Evolutionary conservation across 2,888 invertebrate species (phyloP), one percentile per base, ranked within the genome.

Genomic region (Lasius platythorax): DNA sequence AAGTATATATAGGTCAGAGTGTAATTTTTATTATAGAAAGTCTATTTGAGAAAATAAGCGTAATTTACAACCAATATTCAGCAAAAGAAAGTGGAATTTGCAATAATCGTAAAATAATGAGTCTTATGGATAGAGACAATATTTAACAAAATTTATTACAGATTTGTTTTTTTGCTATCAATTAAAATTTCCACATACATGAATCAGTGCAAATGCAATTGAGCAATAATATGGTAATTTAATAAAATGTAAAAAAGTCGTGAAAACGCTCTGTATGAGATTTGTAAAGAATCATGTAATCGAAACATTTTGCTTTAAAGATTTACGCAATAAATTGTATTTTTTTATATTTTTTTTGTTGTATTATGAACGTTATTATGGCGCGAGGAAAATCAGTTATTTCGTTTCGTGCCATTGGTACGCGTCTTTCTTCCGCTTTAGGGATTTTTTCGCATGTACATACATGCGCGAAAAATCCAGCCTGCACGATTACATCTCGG

Each of bases 361-460:
- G 5, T 46, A 8, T 8, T 8, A 2, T 53, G 8, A 53, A 53
- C 6, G n/a, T 8, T n/a, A n/a, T 2, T 23, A 23, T n/a, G 18
- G 18, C 50, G n/a, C n/a, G n/a, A 53, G n/a, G 2, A 53, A 58
- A 58, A 3, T 18, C 18, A 63, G 63, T 63, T 30, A 63, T 33
- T 63, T 63, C 18, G 18, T 63, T 18, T 37, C 8, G 8, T 63
- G 2, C 18, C 6, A 18, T 33, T 63, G 37, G 40, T 3, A 50
- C 15, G 0, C 30, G 1, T 28, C 53, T 23, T 8, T 43, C 0
- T 40, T 0, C 0, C 46, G 43, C 50, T 12, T 37, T 37, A 86
- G 89, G 73, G 86, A 86, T 12, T 89, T 87, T 88, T 58, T 37
- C 4, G 30, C 23, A 23, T 23, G 23, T 23, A 23, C 23, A 23